Base-by-base conservation (phyloP, 2,113 vertebrate genomes). In the Pollimyrus isidori region DNA sequence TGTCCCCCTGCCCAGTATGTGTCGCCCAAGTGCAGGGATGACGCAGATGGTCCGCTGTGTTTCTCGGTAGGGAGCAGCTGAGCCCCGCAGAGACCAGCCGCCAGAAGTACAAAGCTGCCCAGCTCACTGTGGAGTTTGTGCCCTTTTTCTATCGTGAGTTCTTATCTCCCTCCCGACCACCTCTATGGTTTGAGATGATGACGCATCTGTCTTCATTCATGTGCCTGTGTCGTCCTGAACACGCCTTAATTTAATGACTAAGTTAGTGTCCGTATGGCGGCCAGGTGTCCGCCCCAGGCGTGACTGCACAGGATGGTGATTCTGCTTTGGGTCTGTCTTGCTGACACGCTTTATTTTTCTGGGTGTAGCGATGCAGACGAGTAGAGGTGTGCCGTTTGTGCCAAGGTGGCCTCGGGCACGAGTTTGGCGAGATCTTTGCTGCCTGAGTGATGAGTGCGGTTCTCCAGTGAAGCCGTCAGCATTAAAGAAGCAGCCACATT, bases 61-160 rank as follows among this genome's bases (percentile, higher is more conserved):
- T 69, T 17, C 80, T 69, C 91, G 88, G 30, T 94, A 98, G 97
- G 82, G 96, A 94, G 90, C 96, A 97, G 93, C 93, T 97, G 92
- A 96, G 96, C 84, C 94, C 96, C 0, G 97, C 97, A 85, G 98
- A 99, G 94, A 97, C 95, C 94, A 98, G 96, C 96, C 97, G 98
- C 94, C 98, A 98, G 96, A 99, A 99, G 91, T 98, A 97, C 93
- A 99, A 98, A 91, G 97, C 98, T 49, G 98, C 98, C 88, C 96
- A 96, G 7, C 98, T 99, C 90, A 99, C 98, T 7, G 97, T 99
- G 73, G 98, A 99, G 91, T 99, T 99, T 93, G 95, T 99, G 89
- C 98, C 98, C 90, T 99, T 99, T 94, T 99, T 99, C 95, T 99
- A 99, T 92, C 98, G 98, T 99, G 94, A 98, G 98, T 83, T 48